Percentiles rank a stretch among this genome's conserved stretches.
These are phyloP conservation scores for Tribolium castaneum DNA, from an alignment of 1,140 invertebrate genomes.

Conservation along the genomic window DNA sequence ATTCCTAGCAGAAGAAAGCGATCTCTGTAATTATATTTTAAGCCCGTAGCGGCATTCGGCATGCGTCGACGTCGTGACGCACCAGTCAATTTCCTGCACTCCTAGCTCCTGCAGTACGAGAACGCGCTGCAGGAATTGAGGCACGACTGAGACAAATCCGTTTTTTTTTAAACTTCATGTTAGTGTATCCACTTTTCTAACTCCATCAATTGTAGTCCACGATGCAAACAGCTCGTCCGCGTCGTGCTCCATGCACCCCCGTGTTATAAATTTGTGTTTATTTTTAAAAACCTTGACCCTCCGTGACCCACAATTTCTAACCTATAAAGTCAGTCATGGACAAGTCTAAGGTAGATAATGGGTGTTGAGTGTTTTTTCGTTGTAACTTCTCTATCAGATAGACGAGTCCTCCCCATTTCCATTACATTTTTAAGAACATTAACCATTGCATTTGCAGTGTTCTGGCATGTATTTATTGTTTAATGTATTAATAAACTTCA, in stretches of 20 bases:
- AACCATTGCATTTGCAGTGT: background rate
- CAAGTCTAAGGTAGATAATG: constrained; percentile 45
- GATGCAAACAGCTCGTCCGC: constrained; percentile 22
- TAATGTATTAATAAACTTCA: too few relatives aligned
- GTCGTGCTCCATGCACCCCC: constrained; percentile 12
- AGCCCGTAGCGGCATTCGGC: background rate
- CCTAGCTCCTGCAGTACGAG: constrained; percentile 14
- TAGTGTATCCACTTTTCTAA: constrained; percentile 23
- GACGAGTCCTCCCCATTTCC: background rate
- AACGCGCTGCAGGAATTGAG: constrained; percentile 42
- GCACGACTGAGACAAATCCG: constrained; percentile 41
- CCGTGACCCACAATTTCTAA: constrained; percentile 46
- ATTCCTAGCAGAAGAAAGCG: background rate
- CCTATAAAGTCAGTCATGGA: constrained; percentile 37
- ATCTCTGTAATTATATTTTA: background rate
- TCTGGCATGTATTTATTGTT: background rate
- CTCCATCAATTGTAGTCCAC: background rate
- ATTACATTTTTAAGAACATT: background rate
- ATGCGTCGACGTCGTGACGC: background rate
- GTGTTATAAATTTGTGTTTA: constrained; percentile 46
- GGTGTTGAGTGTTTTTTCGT: constrained; percentile 46
- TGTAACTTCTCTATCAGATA: background rate
- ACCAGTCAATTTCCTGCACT: constrained; percentile 12
- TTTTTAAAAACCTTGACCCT: constrained; percentile 49
- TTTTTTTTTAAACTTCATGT: constrained; percentile 47